Evolutionary conservation across 2,113 vertebrate genomes (phyloP).

Genomic region (Axis porcinus): DNA sequence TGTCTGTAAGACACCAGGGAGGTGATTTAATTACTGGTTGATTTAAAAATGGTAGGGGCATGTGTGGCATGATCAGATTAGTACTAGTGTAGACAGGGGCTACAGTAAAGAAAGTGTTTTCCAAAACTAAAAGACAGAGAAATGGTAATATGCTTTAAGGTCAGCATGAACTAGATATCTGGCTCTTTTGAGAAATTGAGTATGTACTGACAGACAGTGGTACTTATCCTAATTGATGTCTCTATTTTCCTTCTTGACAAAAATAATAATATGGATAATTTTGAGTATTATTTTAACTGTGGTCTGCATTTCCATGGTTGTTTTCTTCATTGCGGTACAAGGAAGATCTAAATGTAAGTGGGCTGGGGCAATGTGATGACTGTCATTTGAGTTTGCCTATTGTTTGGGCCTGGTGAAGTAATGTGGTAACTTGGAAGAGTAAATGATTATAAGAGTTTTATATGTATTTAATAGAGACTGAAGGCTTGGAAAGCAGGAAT

Average conservation of each 20-base stretch:
- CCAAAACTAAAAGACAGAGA: neutral
- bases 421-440: neutral
- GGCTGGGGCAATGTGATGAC: neutral
- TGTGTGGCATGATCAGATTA: neutral
- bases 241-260: neutral
- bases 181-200: neutral
- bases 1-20: neutral
- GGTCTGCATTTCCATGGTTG: neutral
- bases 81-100: neutral
- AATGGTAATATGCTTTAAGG: neutral
- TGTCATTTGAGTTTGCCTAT: neutral
- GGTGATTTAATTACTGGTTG: neutral
- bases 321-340: neutral
- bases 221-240: neutral
- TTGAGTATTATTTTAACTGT: neutral
- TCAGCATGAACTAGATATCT: neutral
- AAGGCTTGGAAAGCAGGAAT: neutral
- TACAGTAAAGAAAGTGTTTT: neutral
- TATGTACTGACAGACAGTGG: neutral
- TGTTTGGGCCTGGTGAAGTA: neutral
- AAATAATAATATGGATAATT: neutral
- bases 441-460: neutral
- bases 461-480: neutral
- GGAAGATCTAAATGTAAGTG: neutral
- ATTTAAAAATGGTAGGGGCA: neutral